Percentiles rank a stretch among this genome's conserved stretches.
These are phyloP conservation scores for Zaprionus capensis DNA, from an alignment of 1,140 invertebrate species.

Conservation along the genomic window DNA sequence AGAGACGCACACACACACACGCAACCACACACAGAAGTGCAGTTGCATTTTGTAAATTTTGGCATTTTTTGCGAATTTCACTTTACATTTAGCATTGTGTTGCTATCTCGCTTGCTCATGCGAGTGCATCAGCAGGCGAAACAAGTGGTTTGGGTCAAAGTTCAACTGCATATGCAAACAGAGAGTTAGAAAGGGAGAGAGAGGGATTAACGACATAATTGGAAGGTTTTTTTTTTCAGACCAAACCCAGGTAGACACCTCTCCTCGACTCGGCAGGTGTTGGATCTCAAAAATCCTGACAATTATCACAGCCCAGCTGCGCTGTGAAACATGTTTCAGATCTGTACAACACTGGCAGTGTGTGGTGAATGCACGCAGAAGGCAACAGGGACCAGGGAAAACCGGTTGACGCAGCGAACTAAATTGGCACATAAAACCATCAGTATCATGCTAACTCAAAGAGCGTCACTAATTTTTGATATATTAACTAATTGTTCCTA, in stretches of 20 bases:
- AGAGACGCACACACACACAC: conserved; percentile 24
- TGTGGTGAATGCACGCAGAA: conserved; percentile 23
- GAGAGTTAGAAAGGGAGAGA: not conserved
- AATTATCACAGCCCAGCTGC: conserved; percentile 30
- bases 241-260: conserved; percentile 20
- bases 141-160: conserved; percentile 66
- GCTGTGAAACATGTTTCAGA: conserved; percentile 42
- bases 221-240: conserved; percentile 6
- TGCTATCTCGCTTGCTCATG: conserved; percentile 24
- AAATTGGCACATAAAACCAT: conserved; percentile 22
- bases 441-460: not conserved
- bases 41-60: conserved; percentile 58
- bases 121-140: conserved; percentile 12
- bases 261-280: conserved; percentile 32
- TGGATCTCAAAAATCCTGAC: conserved; percentile 33
- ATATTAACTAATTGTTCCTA: not conserved
- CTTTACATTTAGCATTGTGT: conserved; percentile 16
- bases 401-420: conserved; percentile 18
- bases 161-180: conserved; percentile 19
- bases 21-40: conserved; percentile 28
- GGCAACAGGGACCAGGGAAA: conserved; percentile 22
- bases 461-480: not conserved
- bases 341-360: conserved; percentile 1
- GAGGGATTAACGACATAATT: conserved; percentile 14
- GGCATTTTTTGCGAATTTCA: conserved; percentile 46